Conservation (phyloP, 2,113 vertebrate species). For the Periophthalmus modestus region DNA sequence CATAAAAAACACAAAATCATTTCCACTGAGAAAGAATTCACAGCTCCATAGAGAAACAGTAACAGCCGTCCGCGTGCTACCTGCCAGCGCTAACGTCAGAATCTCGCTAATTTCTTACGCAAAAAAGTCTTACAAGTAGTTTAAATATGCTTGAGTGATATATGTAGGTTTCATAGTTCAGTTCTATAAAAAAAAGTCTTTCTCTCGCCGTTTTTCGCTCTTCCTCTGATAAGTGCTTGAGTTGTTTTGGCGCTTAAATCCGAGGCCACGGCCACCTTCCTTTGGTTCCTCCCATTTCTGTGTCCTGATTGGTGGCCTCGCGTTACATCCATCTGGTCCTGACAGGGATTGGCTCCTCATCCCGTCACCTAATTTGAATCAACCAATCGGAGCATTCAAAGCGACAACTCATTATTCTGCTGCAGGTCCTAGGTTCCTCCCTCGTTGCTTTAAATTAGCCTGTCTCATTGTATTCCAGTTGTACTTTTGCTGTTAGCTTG, state of each 20-base stretch:
- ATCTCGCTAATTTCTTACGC: conserved; percentile 26
- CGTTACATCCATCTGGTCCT: conserved; percentile 66
- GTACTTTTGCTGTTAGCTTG: background rate
- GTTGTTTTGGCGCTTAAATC: conserved; percentile 50
- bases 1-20: conserved; percentile 54
- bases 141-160: conserved; percentile 70
- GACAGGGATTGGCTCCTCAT: conserved; percentile 36
- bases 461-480: background rate
- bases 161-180: conserved; percentile 56
- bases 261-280: conserved; percentile 46
- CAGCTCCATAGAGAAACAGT: conserved; percentile 67
- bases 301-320: conserved; percentile 32
- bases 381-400: conserved; percentile 23
- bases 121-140: conserved; percentile 57
- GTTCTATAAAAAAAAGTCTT: conserved; percentile 42
- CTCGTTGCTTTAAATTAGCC: background rate
- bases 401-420: conserved; percentile 12
- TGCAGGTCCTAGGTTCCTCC: conserved; percentile 1
- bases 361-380: background rate
- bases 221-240: conserved; percentile 66
- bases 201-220: conserved; percentile 8
- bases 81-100: conserved; percentile 21
- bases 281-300: conserved; percentile 57
- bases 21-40: conserved; percentile 68
- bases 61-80: conserved; percentile 60